A percentile compares a stretch with the other conserved stretches of the same genome.
phyloP scores from a whole-genome alignment of 2,888 invertebrate species.

The Mesorhabditis sp. region DNA sequence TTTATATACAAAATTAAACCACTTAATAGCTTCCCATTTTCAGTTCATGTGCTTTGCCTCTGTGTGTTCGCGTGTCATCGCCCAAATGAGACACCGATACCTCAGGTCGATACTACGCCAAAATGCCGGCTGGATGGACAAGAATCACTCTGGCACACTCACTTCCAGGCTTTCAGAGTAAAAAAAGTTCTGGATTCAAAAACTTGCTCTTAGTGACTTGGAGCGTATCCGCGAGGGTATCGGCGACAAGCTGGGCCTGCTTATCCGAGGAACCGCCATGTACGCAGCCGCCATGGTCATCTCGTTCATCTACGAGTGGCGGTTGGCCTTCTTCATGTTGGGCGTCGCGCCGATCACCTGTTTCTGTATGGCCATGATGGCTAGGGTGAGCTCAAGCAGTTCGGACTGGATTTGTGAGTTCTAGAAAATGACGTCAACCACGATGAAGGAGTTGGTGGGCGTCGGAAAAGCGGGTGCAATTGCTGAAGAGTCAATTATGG shows the following conservation, averaged over 20 bases:
- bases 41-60: conserved; percentile 47
- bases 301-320: conserved; percentile 43
- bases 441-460: conserved; percentile 28
- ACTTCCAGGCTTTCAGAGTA: conserved; percentile 45
- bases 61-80: conserved; percentile 41
- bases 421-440: conserved; percentile 38
- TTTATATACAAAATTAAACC: not conserved
- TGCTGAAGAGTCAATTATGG: conserved; percentile 46
- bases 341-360: conserved; percentile 43
- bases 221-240: conserved; percentile 45
- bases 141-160: conserved; percentile 41
- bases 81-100: conserved; percentile 33
- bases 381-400: conserved; percentile 24
- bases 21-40: conserved; percentile 12
- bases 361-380: conserved; percentile 44
- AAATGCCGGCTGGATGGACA: conserved; percentile 50
- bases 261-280: conserved; percentile 42
- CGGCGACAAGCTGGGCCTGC: conserved; percentile 47
- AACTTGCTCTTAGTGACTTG: conserved; percentile 24
- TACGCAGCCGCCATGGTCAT: conserved; percentile 34
- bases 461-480: conserved; percentile 44
- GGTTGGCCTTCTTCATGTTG: conserved; percentile 43
- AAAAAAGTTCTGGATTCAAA: conserved; percentile 10
- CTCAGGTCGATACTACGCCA: conserved; percentile 39
- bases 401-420: conserved; percentile 8